These are phyloP conservation scores for Alosa sapidissima DNA, from an alignment of 2,797 vertebrate genomes.

Conservation along the genomic window DNA sequence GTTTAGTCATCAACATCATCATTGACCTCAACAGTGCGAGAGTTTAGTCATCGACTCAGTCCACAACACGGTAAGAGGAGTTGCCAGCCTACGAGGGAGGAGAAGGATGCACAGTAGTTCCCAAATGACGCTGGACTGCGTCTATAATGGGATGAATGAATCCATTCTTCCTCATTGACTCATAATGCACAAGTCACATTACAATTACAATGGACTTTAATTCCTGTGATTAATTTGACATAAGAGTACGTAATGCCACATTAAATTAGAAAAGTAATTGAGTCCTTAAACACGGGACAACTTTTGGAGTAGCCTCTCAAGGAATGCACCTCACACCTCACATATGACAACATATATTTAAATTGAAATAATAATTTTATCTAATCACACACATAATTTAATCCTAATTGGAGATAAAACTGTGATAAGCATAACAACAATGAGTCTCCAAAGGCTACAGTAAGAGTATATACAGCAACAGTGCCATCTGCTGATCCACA, in stretches of 20 bases:
- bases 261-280: slow-evolving; percentile 18
- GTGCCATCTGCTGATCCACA: slow-evolving; percentile 72
- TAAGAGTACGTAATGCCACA: not conserved
- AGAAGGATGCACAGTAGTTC: not conserved
- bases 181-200: not conserved
- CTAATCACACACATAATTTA: slow-evolving; percentile 49
- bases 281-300: slow-evolving; percentile 5
- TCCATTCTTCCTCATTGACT: not conserved
- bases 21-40: too few species aligned
- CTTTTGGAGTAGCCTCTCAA: slow-evolving; percentile 31
- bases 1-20: not conserved
- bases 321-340: not conserved
- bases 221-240: slow-evolving; percentile 19
- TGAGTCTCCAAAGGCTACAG: slow-evolving; percentile 48
- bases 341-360: slow-evolving; percentile 4
- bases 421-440: slow-evolving; percentile 52
- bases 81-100: not conserved
- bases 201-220: not conserved
- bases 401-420: slow-evolving; percentile 46
- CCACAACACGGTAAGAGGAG: not conserved
- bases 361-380: slow-evolving; percentile 35
- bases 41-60: not conserved
- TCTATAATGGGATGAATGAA: not conserved
- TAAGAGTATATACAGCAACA: slow-evolving; percentile 66
- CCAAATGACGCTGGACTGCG: not conserved